Base-by-base conservation (phyloP, 2,888 invertebrate species). In the Elgonia sp. region DNA sequence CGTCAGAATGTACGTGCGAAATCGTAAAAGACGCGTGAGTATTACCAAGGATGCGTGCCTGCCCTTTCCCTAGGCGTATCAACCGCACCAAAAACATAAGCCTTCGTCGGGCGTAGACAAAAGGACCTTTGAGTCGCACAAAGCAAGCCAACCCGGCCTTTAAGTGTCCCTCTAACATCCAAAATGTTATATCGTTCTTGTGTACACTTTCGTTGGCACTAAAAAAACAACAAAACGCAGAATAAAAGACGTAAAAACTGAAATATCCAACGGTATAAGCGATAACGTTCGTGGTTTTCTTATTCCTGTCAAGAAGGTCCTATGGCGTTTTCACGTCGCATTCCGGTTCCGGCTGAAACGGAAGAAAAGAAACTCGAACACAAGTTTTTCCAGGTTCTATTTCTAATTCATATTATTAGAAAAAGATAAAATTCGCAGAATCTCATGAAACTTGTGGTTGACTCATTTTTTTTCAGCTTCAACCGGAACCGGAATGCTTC, bases 51-150 rank as follows among this genome's bases (percentile, higher is more conserved):
- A 87, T 89, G 89, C 87, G 86, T 84, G 89, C 75, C 82, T 87
- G 87, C 88, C 86, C 76, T 82, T 84, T 80, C 79, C 88, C 55
- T 82, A 84, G 86, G n/a, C 84, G 82, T 90, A 90, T 82, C 75
- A 88, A 80, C 90, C 90, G 81, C 53, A 83, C 89, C 80, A 67
- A 91, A 91, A 90, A 91, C 91, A 89, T 91, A 86, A 87, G 87
- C 87, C 89, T 70, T 39, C 82, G 88, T 83, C 90, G 86, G 86
- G 42, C 87, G 69, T 88, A 82, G 85, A 91, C 91, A 91, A 91
- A 90, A 89, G 91, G 86, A 88, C 79, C 87, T 89, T 82, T 87
- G 60, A 84, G 40, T 62, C 65, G 73, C 65, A 81, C 86, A 80
- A 84, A 86, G 84, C 67, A 69, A 53, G 62, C 70, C 65, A 77